Conservation (phyloP, 2,888 invertebrate species). For the Epinotia demarniana region DNA sequence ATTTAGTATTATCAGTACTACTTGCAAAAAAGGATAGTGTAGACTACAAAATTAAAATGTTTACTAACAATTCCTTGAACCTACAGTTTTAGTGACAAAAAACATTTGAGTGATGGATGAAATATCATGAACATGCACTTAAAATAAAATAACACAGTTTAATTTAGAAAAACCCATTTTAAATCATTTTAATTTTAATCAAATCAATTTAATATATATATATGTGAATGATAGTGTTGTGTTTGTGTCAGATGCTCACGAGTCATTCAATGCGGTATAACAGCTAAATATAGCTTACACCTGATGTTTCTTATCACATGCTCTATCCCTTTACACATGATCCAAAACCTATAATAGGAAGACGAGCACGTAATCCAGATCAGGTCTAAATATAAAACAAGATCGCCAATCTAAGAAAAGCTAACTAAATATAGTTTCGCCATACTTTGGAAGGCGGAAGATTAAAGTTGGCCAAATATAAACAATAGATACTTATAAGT, state of each 20-base stretch:
- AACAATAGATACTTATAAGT: constrained; percentile 35
- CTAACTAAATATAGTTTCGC: constrained; percentile 33
- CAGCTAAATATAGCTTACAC: neutral
- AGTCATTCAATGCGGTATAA: neutral
- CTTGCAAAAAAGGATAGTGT: no score
- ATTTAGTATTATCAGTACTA: no score
- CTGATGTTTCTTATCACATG: constrained; percentile 32
- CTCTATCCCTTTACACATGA: constrained; percentile 20
- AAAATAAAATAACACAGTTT: no score
- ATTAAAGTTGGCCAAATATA: constrained; percentile 27
- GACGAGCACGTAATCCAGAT: constrained; percentile 19
- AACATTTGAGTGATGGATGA: no score
- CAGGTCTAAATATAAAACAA: constrained; percentile 26
- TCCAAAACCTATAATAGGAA: constrained; percentile 17
- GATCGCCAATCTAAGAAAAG: constrained; percentile 25
- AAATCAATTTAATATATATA: no score
- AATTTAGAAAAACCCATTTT: no score
- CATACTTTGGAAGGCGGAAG: constrained; percentile 37
- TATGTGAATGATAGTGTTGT: neutral
- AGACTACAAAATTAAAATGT: no score
- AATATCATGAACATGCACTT: no score
- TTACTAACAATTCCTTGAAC: no score
- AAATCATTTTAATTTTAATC: no score
- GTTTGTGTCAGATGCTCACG: neutral
- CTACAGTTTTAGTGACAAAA: no score